Evolutionary conservation across 2,888 invertebrate species (phyloP), one percentile per base, ranked within the genome.

Genomic region (Oligia fasciuncula): DNA sequence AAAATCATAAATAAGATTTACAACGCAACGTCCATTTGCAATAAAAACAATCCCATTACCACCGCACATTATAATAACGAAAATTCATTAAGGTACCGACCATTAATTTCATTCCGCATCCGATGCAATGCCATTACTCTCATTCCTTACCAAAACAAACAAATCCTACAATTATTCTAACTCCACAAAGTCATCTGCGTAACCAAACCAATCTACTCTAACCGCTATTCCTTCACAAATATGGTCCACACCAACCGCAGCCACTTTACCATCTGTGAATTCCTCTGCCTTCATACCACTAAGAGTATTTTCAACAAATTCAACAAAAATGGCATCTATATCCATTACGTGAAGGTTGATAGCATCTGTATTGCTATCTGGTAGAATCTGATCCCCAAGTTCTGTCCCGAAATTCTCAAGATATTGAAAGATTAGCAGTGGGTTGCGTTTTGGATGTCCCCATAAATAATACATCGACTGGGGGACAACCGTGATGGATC

Each of bases 361-460:
- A 85, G 79, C 85, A 83, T 86, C 74, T 78, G 84, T 78, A 65
- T 73, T 78, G 75, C 66, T 69, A 74, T 85, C 85, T 88, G 81
- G 87, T 86, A 88, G 88, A 88, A 88, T 89, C 89, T 88, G 89
- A 91, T 93, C 95, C 94, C 94, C 90, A 90, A 91, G 91, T 91
- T 90, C 91, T 93, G 94, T 95, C 93, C 95, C 94, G 91, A 95
- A 96, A 95, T 95, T 95, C 94, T 96, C 94, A 95, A 96, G 96
- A 97, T 96, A 97, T 96, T 96, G 96, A 96, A 96, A 96, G 96
- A 96, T 97, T 96, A 97, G 96, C 96, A 94, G 93, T 93, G 94
- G 95, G 95, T 94, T 91, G 93, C 90, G 82, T 91, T 92, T 93
- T 93, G 93, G 93, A 94, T 95, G 96, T 95, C 95, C 95, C 96